Conservation (phyloP, 2,113 vertebrate genomes). For the Nothocercus nigrocapillus region DNA sequence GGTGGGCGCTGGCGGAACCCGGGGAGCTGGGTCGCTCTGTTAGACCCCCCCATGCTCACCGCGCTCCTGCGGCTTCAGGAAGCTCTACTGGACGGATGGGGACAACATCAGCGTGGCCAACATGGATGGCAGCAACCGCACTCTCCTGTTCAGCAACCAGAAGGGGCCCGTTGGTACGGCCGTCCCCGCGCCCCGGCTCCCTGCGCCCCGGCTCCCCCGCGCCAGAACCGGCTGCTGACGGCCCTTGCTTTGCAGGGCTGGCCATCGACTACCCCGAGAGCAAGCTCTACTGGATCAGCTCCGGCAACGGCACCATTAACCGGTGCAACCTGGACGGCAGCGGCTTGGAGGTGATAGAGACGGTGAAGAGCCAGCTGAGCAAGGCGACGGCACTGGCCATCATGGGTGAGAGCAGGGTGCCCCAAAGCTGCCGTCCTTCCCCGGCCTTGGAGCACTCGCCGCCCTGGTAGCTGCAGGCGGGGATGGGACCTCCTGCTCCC, state of each 20-base stretch:
- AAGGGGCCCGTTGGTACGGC: slow-evolving; percentile 91
- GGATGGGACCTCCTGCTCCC: not conserved
- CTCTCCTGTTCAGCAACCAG: slow-evolving; percentile 88
- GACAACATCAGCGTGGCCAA: slow-evolving; percentile 95
- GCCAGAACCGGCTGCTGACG: not conserved
- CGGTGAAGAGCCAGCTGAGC: slow-evolving; percentile 84
- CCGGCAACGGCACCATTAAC: slow-evolving; percentile 89
- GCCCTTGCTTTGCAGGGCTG: slow-evolving; percentile 78
- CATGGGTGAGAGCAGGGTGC: slow-evolving; percentile 86
- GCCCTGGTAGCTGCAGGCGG: not conserved
- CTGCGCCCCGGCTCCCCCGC: rapidly evolving
- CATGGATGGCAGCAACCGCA: slow-evolving; percentile 91
- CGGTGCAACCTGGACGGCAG: slow-evolving; percentile 89
- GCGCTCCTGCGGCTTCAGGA: slow-evolving; percentile 69
- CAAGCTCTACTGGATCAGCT: slow-evolving; percentile 96
- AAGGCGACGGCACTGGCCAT: slow-evolving; percentile 93
- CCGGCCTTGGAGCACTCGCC: not conserved
- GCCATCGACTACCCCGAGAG: slow-evolving; percentile 90
- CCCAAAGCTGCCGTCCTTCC: not conserved
- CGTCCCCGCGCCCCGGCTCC: not conserved
- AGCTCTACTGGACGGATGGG: slow-evolving; percentile 95
- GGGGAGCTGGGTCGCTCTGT: rapidly evolving
- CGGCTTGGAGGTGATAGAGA: slow-evolving; percentile 82
- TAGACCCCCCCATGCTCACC: rapidly evolving
- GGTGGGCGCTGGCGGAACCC: no score